Base-by-base conservation (phyloP, 2,113 vertebrate genomes). In the Podarcis raffonei region DNA sequence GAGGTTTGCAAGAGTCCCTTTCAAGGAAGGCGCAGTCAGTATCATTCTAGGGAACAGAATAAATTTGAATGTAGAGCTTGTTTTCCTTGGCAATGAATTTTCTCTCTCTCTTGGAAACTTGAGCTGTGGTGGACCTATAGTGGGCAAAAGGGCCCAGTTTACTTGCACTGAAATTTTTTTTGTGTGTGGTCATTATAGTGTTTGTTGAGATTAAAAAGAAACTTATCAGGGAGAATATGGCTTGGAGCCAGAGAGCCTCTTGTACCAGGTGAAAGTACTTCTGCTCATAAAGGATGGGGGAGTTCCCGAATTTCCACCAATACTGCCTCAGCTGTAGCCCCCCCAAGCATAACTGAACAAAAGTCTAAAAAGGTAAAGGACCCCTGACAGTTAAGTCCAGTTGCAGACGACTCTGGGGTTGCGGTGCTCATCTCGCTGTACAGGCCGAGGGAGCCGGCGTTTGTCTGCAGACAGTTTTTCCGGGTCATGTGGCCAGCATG, bases 141-240 rank as follows among this genome's bases (percentile, higher is more conserved):
- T 27, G 27, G 75, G 71, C 22, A 22, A 57, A 71, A 87, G 65
- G 23, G 35, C 15, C 7, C 37, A 9, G 11, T 37, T 35, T 22
- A 7, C 25, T 53, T 59, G 6, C 23, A 35, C 6, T 72, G 13
- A 37, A 16, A 11, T 53, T 53, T 53, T 12, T 2, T 2, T 12
- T 48, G 27, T 11, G 22, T 88, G n/a, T 90, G 18, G 37, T 88
- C 62, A 85, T 93, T 91, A 53, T 81, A 90, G 80, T 91, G 87
- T 85, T 32, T 90, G 42, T 71, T 84, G 18, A 90, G 91, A 92
- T 90, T 80, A 89, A 94, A 94, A 39, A 59, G 42, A 92, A 89
- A 22, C 18, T 12, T 15, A 62, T 35, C 18, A 35, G 53, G 22
- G 15, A 32, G 7, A 59, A 15, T 59, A 30, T 59, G 15, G 48